A percentile compares a stretch with the other conserved stretches of the same genome.
Conservation (phyloP, 2,797 vertebrate species). For the Xenops minutus region DNA sequence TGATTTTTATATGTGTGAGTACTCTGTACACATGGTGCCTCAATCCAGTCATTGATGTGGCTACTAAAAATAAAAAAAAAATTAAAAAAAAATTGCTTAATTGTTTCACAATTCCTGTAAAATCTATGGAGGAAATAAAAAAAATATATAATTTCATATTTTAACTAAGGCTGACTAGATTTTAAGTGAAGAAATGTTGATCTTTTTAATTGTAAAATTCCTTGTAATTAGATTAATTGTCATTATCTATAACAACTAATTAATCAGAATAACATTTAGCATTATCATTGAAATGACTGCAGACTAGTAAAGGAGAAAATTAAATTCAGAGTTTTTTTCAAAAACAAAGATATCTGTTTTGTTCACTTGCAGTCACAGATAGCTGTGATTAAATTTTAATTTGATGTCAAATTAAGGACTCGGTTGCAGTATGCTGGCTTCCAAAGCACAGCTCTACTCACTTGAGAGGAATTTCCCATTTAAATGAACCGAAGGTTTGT, state of each 20-base stretch:
- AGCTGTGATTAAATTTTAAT: conserved; percentile 44
- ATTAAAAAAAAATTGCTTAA: background rate
- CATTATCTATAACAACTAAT: conserved; percentile 3
- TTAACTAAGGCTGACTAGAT: background rate
- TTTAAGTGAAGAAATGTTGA: background rate
- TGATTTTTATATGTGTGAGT: background rate
- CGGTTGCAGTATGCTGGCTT: background rate
- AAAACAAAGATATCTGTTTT: background rate
- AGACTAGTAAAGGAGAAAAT: conserved; percentile 25
- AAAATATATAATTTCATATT: background rate
- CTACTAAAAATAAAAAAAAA: background rate
- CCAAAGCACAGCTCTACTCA: background rate
- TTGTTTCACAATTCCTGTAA: background rate
- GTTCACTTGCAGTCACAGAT: conserved; percentile 1
- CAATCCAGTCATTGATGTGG: background rate
- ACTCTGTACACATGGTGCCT: background rate
- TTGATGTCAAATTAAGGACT: conserved; percentile 30
- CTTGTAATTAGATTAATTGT: conserved; percentile 30
- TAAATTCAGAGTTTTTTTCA: background rate
- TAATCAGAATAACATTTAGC: conserved; percentile 1
- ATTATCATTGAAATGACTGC: background rate
- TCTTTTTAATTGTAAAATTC: background rate
- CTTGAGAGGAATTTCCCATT: background rate
- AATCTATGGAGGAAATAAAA: background rate
- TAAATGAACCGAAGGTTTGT: background rate